Evolutionary conservation across 1,140 invertebrate species (phyloP).

Genomic region (Goniozus legneri): DNA sequence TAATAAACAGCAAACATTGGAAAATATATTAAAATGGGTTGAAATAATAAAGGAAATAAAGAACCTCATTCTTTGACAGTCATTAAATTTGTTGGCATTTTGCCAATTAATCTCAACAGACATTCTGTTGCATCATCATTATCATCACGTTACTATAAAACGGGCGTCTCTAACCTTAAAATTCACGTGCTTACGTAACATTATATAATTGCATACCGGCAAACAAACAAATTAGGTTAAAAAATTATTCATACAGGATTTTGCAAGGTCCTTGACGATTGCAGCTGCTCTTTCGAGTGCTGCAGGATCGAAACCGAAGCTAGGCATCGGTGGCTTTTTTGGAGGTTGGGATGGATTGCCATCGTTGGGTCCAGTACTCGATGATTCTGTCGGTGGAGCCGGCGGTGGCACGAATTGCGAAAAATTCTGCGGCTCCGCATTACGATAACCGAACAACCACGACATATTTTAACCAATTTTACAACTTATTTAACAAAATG

Average conservation of each 20-base stretch:
- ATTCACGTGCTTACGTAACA: slow-evolving; percentile 31
- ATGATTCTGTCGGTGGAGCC: slow-evolving; percentile 31
- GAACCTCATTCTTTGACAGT: too few species aligned
- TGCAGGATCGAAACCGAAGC: slow-evolving; percentile 94
- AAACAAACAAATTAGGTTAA: too few species aligned
- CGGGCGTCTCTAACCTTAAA: slow-evolving; percentile 31
- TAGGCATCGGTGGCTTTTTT: slow-evolving; percentile 74
- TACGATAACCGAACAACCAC: slow-evolving; percentile 69
- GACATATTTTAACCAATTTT: too few species aligned
- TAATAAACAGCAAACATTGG: too few species aligned
- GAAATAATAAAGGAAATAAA: too few species aligned
- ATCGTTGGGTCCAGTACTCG: slow-evolving; percentile 34
- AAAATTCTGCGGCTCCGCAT: slow-evolving; percentile 53
- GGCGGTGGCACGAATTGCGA: slow-evolving; percentile 46
- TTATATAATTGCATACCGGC: slow-evolving; percentile 21
- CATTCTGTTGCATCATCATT: too few species aligned
- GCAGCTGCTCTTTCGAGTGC: slow-evolving; percentile 94
- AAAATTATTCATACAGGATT: slow-evolving; percentile 69
- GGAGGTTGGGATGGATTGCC: too few species aligned
- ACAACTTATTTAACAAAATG: too few species aligned
- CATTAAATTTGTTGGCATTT: too few species aligned
- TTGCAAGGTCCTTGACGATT: slow-evolving; percentile 95
- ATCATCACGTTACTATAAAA: too few species aligned
- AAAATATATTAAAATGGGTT: too few species aligned
- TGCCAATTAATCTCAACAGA: too few species aligned